Percentiles rank a stretch among this genome's conserved stretches.
Conservation (phyloP, 2,888 invertebrate species). For the Philopedon plagiatum region DNA sequence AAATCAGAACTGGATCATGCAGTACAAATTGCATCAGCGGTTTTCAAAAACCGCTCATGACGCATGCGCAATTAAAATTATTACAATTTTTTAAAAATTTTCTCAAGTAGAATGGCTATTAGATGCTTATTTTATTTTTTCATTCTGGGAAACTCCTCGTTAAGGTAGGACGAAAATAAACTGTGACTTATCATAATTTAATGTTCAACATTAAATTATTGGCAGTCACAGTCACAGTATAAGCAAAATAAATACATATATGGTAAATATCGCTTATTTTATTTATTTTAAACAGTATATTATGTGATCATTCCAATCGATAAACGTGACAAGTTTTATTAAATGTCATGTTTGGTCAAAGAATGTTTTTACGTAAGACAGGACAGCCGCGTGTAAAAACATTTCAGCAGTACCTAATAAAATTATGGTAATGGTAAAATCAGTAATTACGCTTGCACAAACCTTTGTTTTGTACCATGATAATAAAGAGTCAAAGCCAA, state of each 20-base stretch:
- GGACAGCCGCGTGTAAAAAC: slow-evolving; percentile 29
- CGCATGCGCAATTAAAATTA: too few species aligned
- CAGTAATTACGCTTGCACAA: slow-evolving; percentile 36
- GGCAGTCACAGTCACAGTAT: too few species aligned
- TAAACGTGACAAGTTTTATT: slow-evolving; percentile 28
- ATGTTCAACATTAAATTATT: not conserved
- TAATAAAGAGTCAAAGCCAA: slow-evolving; percentile 28
- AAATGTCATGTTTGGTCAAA: slow-evolving; percentile 26
- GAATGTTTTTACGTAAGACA: slow-evolving; percentile 22
- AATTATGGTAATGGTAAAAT: slow-evolving; percentile 33
- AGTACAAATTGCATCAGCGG: too few species aligned
- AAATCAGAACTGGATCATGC: too few species aligned
- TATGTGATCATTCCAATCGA: not conserved
- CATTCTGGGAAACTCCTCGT: too few species aligned
- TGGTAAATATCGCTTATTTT: not conserved
- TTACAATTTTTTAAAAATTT: too few species aligned
- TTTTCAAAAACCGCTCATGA: too few species aligned
- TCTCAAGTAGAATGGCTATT: too few species aligned
- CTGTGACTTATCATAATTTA: not conserved
- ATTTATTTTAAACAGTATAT: not conserved
- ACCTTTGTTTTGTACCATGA: slow-evolving; percentile 14
- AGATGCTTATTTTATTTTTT: too few species aligned
- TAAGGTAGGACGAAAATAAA: too few species aligned
- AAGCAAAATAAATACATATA: too few species aligned
- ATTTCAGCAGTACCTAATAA: slow-evolving; percentile 26